Evolutionary conservation across 2,113 vertebrate species (phyloP).

Genomic region (Pagrus major): DNA sequence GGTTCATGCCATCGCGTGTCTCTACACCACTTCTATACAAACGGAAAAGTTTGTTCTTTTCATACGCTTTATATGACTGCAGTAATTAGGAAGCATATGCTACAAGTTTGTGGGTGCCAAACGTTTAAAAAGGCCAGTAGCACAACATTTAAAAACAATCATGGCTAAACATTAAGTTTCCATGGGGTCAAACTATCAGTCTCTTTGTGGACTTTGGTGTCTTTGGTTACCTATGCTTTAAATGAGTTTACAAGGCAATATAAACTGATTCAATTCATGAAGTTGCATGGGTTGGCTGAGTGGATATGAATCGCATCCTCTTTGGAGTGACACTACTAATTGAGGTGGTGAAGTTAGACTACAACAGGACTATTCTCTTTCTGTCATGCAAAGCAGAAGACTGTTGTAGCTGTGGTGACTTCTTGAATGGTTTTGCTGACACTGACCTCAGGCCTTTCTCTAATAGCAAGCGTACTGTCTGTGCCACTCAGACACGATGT

Average conservation of each 20-base stretch:
- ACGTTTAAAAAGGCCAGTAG: not conserved
- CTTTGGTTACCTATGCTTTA: not conserved
- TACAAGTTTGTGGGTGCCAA: slow-evolving; percentile 2
- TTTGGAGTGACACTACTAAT: slow-evolving; percentile 10
- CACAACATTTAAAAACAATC: not conserved
- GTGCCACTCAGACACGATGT: slow-evolving; percentile 23
- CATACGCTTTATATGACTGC: not conserved
- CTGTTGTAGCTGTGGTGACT: slow-evolving; percentile 22
- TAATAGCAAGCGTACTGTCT: slow-evolving; percentile 26
- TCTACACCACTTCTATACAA: not conserved
- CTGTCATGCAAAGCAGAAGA: not conserved
- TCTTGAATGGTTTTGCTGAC: slow-evolving; percentile 43
- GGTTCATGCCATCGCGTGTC: not conserved
- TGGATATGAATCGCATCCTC: slow-evolving; percentile 6
- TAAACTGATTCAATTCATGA: slow-evolving; percentile 1
- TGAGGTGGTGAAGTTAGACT: slow-evolving; percentile 9
- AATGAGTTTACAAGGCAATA: slow-evolving; percentile 37
- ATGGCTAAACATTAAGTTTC: slow-evolving; percentile 67
- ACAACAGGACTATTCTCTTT: slow-evolving; percentile 47
- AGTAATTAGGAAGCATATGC: slow-evolving; percentile 5
- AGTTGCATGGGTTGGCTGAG: not conserved
- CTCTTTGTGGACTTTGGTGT: slow-evolving; percentile 66
- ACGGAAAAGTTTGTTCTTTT: not conserved
- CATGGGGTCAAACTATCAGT: not conserved
- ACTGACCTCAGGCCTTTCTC: slow-evolving; percentile 25